Evolutionary conservation across 2,113 vertebrate species (phyloP).

Genomic region (Coptodon bakossiorum): DNA sequence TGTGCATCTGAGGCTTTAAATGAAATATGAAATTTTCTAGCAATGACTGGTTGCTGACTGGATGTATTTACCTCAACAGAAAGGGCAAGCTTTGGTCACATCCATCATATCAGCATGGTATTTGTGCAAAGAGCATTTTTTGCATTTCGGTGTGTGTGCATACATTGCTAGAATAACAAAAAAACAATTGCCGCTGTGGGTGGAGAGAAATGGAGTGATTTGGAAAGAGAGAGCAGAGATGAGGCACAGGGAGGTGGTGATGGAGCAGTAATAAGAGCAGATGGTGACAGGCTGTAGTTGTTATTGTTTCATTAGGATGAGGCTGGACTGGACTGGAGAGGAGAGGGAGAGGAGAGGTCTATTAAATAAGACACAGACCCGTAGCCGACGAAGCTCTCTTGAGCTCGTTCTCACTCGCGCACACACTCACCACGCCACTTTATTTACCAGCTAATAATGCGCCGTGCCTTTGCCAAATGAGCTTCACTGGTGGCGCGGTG

Average conservation of each 20-base stretch:
- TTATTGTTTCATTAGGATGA: slow-evolving; percentile 63
- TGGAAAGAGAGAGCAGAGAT: not conserved
- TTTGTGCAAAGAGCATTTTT: not conserved
- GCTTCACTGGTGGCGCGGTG: slow-evolving; percentile 16
- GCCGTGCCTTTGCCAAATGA: slow-evolving; percentile 54
- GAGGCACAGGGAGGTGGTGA: not conserved
- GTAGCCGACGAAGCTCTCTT: slow-evolving; percentile 8
- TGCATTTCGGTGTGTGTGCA: not conserved
- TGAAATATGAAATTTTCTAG: not conserved
- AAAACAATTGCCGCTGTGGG: not conserved
- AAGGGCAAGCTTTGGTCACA: not conserved
- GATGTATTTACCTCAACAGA: not conserved
- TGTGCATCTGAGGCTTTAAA: not conserved
- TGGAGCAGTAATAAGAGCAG: slow-evolving; percentile 50
- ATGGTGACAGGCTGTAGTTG: slow-evolving; percentile 56
- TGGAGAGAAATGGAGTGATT: not conserved
- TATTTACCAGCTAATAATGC: slow-evolving; percentile 61
- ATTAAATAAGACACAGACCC: slow-evolving; percentile 46
- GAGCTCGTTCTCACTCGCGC: not conserved
- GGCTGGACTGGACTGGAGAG: slow-evolving; percentile 13
- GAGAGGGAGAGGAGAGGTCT: slow-evolving; percentile 5
- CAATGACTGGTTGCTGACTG: not conserved
- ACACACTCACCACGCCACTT: slow-evolving; percentile 27
- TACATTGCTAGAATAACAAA: not conserved
- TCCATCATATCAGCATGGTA: not conserved